phyloP scores from a whole-genome alignment of 1,140 invertebrate species.

The Mactra quadrangularis region DNA sequence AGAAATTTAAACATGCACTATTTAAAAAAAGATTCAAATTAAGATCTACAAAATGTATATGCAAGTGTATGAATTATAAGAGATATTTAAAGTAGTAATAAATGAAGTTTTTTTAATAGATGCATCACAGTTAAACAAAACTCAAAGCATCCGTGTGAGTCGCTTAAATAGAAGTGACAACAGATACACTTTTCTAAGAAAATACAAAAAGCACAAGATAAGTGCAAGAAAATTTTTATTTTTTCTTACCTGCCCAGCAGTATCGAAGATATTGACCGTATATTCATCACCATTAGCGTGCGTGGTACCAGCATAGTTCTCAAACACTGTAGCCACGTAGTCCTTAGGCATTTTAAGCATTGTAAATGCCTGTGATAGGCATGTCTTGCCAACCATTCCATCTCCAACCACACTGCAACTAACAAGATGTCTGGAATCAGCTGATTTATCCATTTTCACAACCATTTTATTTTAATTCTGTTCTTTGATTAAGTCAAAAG shows the following conservation, averaged over 20 bases:
- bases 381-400: constrained; percentile 62
- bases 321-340: constrained; percentile 62
- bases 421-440: constrained; percentile 24
- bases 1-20: not conserved
- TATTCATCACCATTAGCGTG: constrained; percentile 55
- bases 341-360: constrained; percentile 14
- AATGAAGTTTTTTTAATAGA: too few species aligned
- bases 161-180: too few species aligned
- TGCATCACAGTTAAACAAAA: too few species aligned
- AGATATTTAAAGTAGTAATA: too few species aligned
- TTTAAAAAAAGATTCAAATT: too few species aligned
- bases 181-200: too few species aligned
- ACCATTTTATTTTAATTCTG: constrained; percentile 32
- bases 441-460: constrained; percentile 25
- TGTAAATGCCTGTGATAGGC: constrained; percentile 37
- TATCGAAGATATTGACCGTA: constrained; percentile 53
- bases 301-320: constrained; percentile 47
- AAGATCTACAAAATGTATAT: too few species aligned
- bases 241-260: constrained; percentile 55
- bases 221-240: not conserved
- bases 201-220: not conserved
- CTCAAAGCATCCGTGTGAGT: too few species aligned
- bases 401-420: constrained; percentile 54
- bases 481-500: too few species aligned
- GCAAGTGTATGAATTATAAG: too few species aligned